Base-by-base conservation (phyloP, 2,113 vertebrate species). In the Porphyrio hochstetteri region DNA sequence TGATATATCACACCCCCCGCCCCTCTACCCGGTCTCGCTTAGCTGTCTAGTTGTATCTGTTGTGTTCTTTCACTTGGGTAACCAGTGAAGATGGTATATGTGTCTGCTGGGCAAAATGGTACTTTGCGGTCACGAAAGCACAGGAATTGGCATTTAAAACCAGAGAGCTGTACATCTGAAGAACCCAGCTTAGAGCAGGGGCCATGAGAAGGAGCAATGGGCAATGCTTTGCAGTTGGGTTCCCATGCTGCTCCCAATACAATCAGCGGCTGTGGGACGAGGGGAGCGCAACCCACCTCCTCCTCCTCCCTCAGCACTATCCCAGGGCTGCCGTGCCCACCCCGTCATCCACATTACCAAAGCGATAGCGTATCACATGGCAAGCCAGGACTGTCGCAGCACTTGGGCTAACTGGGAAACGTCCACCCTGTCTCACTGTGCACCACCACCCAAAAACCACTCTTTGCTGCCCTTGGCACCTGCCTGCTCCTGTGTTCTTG, bases 51-150 rank as follows among this genome's bases (percentile, higher is more conserved):
- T 81, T 86, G 78, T 15, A 33, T 79, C 77, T 64, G 31, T 81
- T 78, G 74, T 59, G 56, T 91, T 88, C 90, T 89, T 95, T 83
- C 86, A 79, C 71, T 97, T 82, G 92, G 87, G 92, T 96, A 96
- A 95, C 88, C 93, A 94, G 46, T 91, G 87, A 96, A 93, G 82
- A 65, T 12, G 82, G 57, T 94, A 55, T 91, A 93, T 79, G 81
- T 52, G 67, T 97, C 91, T 92, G 93, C 93, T 96, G 96, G 93
- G 93, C 95, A 95, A 90, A 91, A 76, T 74, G 74, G 29, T 88
- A 67, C 92, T 92, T 93, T 65, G 86, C 46, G 83, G 88, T 90
- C 88, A 78, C 40, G 50, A 40, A 95, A 93, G 71, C 64, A 78
- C 64, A 82, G 75, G 93, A 97, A 94, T 21, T 86, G 92, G 83